Conservation (phyloP, 2,113 vertebrate genomes). For the Myotis yumanensis region DNA sequence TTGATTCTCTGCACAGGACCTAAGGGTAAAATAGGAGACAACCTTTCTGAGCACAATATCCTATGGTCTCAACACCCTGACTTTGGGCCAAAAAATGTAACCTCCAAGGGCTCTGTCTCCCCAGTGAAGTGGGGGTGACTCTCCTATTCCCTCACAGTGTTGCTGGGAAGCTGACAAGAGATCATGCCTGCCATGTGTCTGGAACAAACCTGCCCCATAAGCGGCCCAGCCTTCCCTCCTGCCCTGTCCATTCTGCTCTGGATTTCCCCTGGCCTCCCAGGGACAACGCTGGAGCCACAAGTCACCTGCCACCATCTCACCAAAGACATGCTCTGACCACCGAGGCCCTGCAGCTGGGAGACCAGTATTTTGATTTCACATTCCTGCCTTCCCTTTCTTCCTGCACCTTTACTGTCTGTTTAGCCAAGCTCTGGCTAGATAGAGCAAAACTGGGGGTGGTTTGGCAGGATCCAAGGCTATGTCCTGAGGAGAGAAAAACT, state of each 20-base stretch:
- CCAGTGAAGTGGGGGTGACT: background rate
- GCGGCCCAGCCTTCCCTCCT: background rate
- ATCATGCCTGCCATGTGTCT: background rate
- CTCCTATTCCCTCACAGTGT: background rate
- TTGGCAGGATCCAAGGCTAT: slow-evolving; percentile 45
- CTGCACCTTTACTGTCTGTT: slow-evolving; percentile 36
- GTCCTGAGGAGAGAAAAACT: background rate
- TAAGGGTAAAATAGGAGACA: background rate
- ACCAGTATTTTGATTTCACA: background rate
- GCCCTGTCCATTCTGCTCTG: background rate
- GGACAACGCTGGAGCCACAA: background rate
- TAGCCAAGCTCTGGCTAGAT: slow-evolving; percentile 45
- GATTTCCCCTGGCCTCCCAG: background rate
- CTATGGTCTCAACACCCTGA: background rate
- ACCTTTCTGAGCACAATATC: background rate
- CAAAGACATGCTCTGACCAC: background rate
- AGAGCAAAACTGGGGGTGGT: slow-evolving; percentile 19
- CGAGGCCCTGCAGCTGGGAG: background rate
- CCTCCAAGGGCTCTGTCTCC: background rate
- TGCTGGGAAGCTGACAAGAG: background rate
- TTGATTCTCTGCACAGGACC: slow-evolving; percentile 1
- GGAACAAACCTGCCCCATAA: background rate
- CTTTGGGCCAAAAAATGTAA: background rate
- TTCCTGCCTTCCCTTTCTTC: slow-evolving; percentile 49
- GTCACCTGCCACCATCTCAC: background rate